A percentile compares a stretch with the other conserved stretches of the same genome.
phyloP scores from a whole-genome alignment of 2,888 invertebrate genomes.

The Cosmia trapezina region DNA sequence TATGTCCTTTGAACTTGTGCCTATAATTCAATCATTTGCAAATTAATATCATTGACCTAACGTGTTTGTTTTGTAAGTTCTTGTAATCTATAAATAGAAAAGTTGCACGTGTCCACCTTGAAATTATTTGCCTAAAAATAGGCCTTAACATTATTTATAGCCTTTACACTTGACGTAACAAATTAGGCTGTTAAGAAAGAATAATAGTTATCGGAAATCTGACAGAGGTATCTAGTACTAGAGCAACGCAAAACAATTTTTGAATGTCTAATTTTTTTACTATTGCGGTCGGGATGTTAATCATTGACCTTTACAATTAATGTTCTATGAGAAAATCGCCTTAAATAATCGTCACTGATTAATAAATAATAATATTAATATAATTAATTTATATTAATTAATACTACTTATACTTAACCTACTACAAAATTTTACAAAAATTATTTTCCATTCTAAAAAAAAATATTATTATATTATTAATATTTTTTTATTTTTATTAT shows the following conservation, averaged over 20 bases:
- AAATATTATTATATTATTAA: too few species aligned
- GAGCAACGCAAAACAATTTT: neutral
- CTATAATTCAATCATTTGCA: neutral
- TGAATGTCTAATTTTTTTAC: neutral
- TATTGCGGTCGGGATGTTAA: too few species aligned
- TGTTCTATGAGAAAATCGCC: neutral
- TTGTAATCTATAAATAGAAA: neutral
- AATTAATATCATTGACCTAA: neutral
- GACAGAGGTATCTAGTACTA: too few species aligned
- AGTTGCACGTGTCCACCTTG: neutral
- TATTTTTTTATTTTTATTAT: too few species aligned
- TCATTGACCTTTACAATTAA: too few species aligned
- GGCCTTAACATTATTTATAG: neutral
- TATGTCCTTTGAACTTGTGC: neutral
- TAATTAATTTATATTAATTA: too few species aligned
- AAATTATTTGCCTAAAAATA: neutral
- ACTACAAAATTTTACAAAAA: neutral
- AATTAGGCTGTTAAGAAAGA: too few species aligned
- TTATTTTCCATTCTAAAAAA: too few species aligned
- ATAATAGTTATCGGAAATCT: too few species aligned
- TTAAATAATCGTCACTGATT: neutral
- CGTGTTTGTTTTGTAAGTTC: conserved; percentile 10
- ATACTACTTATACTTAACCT: too few species aligned
- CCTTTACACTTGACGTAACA: neutral
- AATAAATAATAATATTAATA: too few species aligned